A percentile compares a stretch with the other conserved stretches of the same genome.
phyloP scores from a whole-genome alignment of 2,113 vertebrate species.

The Australoheros scitulus region DNA sequence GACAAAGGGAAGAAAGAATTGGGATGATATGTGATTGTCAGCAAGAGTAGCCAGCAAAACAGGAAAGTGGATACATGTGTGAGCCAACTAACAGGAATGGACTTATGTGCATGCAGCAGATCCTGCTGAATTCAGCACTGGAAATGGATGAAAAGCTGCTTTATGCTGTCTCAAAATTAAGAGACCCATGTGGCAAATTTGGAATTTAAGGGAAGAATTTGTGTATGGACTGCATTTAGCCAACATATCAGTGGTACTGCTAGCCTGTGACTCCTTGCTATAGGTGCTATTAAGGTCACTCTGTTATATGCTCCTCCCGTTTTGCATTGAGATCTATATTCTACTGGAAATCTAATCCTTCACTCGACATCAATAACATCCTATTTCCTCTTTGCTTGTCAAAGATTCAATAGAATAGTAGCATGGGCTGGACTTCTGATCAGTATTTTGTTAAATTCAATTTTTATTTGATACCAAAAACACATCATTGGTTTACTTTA shows the following conservation, averaged over 20 bases:
- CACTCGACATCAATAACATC: slow-evolving; percentile 61
- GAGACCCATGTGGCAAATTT: slow-evolving; percentile 42
- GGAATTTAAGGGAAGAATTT: slow-evolving; percentile 34
- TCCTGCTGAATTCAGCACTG: slow-evolving; percentile 7
- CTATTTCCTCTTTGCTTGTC: slow-evolving; percentile 55
- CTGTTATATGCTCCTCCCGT: slow-evolving; percentile 54
- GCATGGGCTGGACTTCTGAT: not conserved
- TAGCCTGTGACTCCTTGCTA: slow-evolving; percentile 57
- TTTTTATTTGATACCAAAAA: slow-evolving; percentile 27
- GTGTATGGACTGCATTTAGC: slow-evolving; percentile 43
- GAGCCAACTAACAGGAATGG: not conserved
- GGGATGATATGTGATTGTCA: not conserved
- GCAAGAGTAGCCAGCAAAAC: not conserved
- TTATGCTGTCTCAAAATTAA: slow-evolving; percentile 19
- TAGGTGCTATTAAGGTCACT: slow-evolving; percentile 63
- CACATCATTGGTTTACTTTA: not conserved
- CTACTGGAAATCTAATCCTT: slow-evolving; percentile 62
- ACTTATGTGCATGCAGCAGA: not conserved
- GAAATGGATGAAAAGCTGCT: slow-evolving; percentile 9
- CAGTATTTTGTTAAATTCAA: not conserved
- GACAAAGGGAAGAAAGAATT: not conserved
- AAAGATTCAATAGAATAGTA: slow-evolving; percentile 38
- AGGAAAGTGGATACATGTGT: not conserved
- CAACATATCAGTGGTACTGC: slow-evolving; percentile 54
- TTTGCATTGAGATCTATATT: slow-evolving; percentile 53